phyloP scores from a whole-genome alignment of 2,888 invertebrate genomes.

The Pollenia labialis region DNA sequence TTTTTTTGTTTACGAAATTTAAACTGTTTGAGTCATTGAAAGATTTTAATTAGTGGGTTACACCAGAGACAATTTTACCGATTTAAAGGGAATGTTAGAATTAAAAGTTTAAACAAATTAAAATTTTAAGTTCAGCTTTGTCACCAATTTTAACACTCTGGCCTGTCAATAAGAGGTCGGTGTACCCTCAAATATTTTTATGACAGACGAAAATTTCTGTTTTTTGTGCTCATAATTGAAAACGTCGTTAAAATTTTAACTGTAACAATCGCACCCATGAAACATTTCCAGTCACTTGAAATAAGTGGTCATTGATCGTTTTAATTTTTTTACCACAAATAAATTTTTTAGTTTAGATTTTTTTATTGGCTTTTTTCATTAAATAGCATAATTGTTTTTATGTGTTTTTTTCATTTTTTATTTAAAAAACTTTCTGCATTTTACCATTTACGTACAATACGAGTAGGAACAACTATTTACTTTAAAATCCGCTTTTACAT shows the following conservation, averaged over 20 bases:
- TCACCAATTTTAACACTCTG: too few species aligned
- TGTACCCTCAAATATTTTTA: neutral
- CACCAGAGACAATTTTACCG: conserved; percentile 35
- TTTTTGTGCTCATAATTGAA: neutral
- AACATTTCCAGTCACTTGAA: conserved; percentile 28
- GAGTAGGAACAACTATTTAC: neutral
- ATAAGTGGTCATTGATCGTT: conserved; percentile 63
- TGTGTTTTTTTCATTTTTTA: neutral
- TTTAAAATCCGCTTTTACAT: too few species aligned
- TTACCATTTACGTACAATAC: conserved; percentile 29
- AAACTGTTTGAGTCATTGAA: conserved; percentile 47
- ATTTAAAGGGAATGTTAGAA: neutral
- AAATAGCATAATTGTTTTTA: conserved; percentile 25
- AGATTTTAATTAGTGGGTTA: conserved; percentile 5
- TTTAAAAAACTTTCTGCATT: conserved; percentile 41
- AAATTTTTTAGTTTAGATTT: conserved; percentile 53
- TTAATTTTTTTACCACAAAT: conserved; percentile 13
- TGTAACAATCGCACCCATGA: too few species aligned
- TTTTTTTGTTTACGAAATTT: conserved; percentile 22
- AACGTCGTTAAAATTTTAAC: too few species aligned
- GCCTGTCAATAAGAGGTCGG: too few species aligned
- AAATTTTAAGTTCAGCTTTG: too few species aligned
- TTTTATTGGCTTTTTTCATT: conserved; percentile 13
- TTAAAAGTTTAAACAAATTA: neutral
- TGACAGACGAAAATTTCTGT: too few species aligned